Base-by-base conservation (phyloP, 1,140 invertebrate genomes). In the Aphelenchoides fujianensis region DNA sequence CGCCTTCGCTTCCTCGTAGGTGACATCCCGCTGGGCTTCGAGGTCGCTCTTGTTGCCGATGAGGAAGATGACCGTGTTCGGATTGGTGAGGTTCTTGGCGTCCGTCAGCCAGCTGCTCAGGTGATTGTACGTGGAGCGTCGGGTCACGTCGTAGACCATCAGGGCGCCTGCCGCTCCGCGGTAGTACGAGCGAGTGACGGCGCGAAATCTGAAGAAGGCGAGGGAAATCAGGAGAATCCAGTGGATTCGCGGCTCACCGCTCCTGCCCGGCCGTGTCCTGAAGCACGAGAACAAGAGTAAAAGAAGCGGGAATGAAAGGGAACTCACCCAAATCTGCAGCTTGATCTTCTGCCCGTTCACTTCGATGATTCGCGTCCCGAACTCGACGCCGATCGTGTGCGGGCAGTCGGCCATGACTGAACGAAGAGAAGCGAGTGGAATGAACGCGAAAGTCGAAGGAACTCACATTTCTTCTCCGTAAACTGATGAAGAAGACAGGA, bases 371-470 rank as follows among this genome's bases (percentile, higher is more conserved):
- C 95, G 88, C 37, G 94, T 97, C 5, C 94, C 94, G 88, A 97
- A 97, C 87, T 97, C 94, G n/a, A 97, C 94, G 68, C 94, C 94
- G 87, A 97, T 97, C 54, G 97, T 99, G 85, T 98, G 97, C 53
- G 97, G 97, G 87, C 96, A 98, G 88, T 98, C 96, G 74, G 95
- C 93, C 95, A 98, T 98, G 88, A 99, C 95, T 98, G 85, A 48
- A 87, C 74, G n/a, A n/a, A n/a, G n/a, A n/a, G n/a, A n/a, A n/a
- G n/a, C n/a, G 34, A 23, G 19, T 12, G 57, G 52, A 53, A 19
- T 61, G n/a, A 61, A 61, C n/a, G 36, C 31, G 59, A 48, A 19
- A 31, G n/a, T 54, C 30, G 3, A 53, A 27, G 34, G 36, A 71
- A 90, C 91, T 92, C 89, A 98, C 95, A 99, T 89, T 99, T 99